Base-by-base conservation (phyloP, 2,113 vertebrate species). In the Rhinoderma darwinii region DNA sequence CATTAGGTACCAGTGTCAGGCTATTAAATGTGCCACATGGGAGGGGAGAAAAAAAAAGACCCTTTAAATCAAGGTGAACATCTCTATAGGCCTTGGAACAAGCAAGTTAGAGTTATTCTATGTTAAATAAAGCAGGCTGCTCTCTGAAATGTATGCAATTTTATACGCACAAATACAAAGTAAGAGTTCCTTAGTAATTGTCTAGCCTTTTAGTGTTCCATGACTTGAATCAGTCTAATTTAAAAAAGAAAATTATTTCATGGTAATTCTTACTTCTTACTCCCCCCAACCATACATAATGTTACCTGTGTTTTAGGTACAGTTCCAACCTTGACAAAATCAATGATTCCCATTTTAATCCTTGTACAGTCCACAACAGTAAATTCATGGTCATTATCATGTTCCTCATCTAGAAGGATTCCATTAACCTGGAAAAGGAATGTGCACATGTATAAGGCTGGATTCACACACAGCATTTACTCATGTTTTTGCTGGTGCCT, bases 291-390 rank as follows among this genome's bases (percentile, higher is more conserved):
- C 2, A 17, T 1, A 18, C 32, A 3, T 22, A 1, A 72, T 35
- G 0, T 73, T 73, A 83, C 82, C 82, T 83, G 43, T 39, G 41
- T 20, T 72, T 22, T 54, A 37, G 82, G 30, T 83, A 83, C 27
- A 39, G 44, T 73, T 72, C 82, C 82, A 50, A 73, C 47, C 43
- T 72, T 73, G 4, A 72, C 20, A 39, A 83, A 15, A 72, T 83
- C 43, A 17, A 83, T n/a, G 5, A 25, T n/a, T 73, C 66, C 66
- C 6, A 4, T 54, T 10, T 83, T 50, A 17, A 83, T 72, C 44
- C 54, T 2, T 20, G 30, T 83, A 25, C 82, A 83, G 32, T 83
- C 82, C 20, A 83, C 66, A 15, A 83, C 32, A 3, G 82, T 83
- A 54, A 73, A 51, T n/a, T 27, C 44, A 83, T 25, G 7, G 27